phyloP scores from a whole-genome alignment of 1,140 invertebrate genomes.

The Calosoma granatense region DNA sequence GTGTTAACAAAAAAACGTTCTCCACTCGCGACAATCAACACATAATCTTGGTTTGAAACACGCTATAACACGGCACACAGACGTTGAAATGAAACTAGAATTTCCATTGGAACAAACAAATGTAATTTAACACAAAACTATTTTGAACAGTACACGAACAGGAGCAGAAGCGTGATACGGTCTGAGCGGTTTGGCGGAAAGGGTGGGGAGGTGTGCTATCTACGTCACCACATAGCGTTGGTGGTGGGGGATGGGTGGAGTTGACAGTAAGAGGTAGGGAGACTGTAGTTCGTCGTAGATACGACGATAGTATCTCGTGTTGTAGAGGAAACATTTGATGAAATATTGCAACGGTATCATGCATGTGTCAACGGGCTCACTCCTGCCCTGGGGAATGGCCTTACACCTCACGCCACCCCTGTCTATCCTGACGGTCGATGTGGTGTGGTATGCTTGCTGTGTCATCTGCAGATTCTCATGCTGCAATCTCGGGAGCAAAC shows the following conservation, averaged over 20 bases:
- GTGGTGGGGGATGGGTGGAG: too few relatives aligned
- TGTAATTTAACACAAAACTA: conserved; percentile 3
- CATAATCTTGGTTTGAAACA: not conserved
- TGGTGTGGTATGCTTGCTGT: not conserved
- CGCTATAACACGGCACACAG: not conserved
- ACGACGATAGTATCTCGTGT: not conserved
- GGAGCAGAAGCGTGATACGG: too few relatives aligned
- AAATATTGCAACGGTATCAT: conserved; percentile 6
- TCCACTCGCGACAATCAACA: not conserved
- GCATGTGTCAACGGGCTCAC: not conserved
- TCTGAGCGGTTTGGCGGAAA: too few relatives aligned
- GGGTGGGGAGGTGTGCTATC: too few relatives aligned
- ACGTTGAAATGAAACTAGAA: conserved; percentile 5
- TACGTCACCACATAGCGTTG: too few relatives aligned
- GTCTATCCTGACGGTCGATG: not conserved
- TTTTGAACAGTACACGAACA: not conserved
- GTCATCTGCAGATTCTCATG: conserved; percentile 7
- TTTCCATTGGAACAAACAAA: not conserved
- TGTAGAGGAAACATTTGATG: not conserved
- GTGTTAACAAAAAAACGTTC: not conserved
- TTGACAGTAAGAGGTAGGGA: too few relatives aligned
- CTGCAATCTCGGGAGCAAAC: conserved; percentile 4
- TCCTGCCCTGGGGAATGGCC: not conserved
- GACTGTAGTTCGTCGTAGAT: too few relatives aligned
- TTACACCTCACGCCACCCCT: not conserved